Percentiles rank a stretch among this genome's conserved stretches.
Conservation (phyloP, 1,140 invertebrate genomes). For the Drosophila santomea region DNA sequence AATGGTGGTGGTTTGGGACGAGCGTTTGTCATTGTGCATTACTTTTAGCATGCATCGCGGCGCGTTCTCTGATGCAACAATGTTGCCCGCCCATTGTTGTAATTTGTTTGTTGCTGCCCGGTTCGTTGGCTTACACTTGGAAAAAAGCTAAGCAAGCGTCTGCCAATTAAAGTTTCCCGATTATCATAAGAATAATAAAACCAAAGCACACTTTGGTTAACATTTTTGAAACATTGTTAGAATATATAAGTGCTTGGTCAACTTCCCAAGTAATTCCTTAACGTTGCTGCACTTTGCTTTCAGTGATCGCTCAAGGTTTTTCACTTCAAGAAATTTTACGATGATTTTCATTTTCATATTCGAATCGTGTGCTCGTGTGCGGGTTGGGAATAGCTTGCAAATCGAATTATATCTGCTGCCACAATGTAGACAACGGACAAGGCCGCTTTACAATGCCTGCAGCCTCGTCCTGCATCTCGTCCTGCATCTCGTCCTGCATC, state of each 20-base stretch:
- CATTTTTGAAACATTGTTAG: too few relatives aligned
- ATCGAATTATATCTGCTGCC: constrained; percentile 80
- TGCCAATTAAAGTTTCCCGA: too few relatives aligned
- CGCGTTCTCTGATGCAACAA: constrained; percentile 66
- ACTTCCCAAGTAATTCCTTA: not conserved
- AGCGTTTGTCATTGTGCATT: constrained; percentile 79
- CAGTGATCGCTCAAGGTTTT: constrained; percentile 13
- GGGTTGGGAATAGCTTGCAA: constrained; percentile 35
- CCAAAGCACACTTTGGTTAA: too few relatives aligned
- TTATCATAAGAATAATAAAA: too few relatives aligned
- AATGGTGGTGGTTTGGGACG: constrained; percentile 18
- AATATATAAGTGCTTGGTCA: too few relatives aligned
- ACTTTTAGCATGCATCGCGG: constrained; percentile 76
- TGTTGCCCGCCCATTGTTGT: constrained; percentile 62
- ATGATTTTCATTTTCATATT: constrained; percentile 76
- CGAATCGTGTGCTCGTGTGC: constrained; percentile 52
- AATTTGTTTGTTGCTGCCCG: constrained; percentile 70
- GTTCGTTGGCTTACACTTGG: constrained; percentile 53
- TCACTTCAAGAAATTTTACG: constrained; percentile 39
- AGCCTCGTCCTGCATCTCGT: constrained; percentile 15
- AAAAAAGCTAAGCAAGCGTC: not conserved
- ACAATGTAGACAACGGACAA: constrained; percentile 70
- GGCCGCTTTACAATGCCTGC: constrained; percentile 53
- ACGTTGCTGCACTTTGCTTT: not conserved
- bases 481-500: constrained; percentile 17